A percentile compares a stretch with the other conserved stretches of the same genome.
Conservation (phyloP, 2,797 vertebrate genomes). For the Acanthurus lineatus region DNA sequence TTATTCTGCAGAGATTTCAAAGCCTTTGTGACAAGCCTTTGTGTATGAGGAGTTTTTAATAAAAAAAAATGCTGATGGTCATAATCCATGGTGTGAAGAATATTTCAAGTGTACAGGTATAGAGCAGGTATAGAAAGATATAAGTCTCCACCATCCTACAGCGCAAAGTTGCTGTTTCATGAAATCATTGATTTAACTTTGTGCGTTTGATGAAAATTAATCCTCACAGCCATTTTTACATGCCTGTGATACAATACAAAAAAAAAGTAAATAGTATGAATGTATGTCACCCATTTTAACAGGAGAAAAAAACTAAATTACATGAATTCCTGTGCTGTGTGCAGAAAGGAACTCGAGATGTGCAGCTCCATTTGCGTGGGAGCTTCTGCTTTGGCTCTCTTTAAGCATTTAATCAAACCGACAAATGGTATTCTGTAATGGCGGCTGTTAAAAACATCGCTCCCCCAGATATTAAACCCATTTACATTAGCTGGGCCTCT, state of each 20-base stretch:
- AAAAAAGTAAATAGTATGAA: constrained; percentile 14
- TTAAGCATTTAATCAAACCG: constrained; percentile 56
- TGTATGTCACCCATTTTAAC: constrained; percentile 17
- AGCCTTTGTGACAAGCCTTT: background rate
- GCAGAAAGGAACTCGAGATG: constrained; percentile 26
- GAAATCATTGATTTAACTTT: background rate
- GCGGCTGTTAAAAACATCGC: constrained; percentile 43
- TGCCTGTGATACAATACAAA: background rate
- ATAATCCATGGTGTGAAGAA: no score
- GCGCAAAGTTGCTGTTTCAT: no score
- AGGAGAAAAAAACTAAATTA: background rate
- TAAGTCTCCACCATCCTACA: no score
- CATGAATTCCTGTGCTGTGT: constrained; percentile 9
- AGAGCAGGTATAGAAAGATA: no score
- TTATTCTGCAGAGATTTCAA: constrained; percentile 6
- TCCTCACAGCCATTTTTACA: background rate
- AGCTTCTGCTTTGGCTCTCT: constrained; percentile 34
- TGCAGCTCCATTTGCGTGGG: constrained; percentile 16
- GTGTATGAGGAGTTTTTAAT: background rate
- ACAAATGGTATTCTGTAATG: constrained; percentile 62
- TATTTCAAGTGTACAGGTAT: no score
- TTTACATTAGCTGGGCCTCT: constrained; percentile 52
- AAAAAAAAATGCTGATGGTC: no score
- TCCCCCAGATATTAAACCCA: constrained; percentile 62
- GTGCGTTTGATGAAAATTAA: background rate